Percentiles rank a stretch among this genome's conserved stretches.
phyloP scores from a whole-genome alignment of 2,113 vertebrate species.

The Elanus axillaris region DNA sequence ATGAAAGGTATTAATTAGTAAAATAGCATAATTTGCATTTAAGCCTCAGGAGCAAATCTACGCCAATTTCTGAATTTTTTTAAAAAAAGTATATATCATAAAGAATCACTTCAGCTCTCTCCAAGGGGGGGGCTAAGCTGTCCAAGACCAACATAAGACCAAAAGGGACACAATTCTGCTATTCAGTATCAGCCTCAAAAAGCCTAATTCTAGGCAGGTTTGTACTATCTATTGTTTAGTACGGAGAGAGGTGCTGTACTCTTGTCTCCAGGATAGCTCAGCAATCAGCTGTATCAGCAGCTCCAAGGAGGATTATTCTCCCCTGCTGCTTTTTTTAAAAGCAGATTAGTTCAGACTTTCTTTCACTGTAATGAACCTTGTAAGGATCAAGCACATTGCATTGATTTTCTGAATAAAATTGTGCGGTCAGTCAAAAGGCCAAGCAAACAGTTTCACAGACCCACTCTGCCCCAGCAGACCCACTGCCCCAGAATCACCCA shows the following conservation, averaged over 20 bases:
- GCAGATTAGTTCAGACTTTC: slow-evolving; percentile 75
- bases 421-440: slow-evolving; percentile 52
- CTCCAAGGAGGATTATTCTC: slow-evolving; percentile 36
- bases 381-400: slow-evolving; percentile 41
- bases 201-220: background rate
- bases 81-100: background rate
- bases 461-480: background rate
- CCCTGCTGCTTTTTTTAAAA: slow-evolving; percentile 51
- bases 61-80: background rate
- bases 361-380: slow-evolving; percentile 64
- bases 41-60: slow-evolving; percentile 5
- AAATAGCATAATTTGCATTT: slow-evolving; percentile 25
- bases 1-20: slow-evolving; percentile 26
- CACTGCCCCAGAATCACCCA: background rate
- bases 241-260: background rate
- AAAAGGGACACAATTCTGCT: background rate
- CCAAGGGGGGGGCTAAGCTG: background rate
- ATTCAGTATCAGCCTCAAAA: background rate
- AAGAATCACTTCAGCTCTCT: background rate
- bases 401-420: slow-evolving; percentile 50
- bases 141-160: background rate
- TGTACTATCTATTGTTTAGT: background rate
- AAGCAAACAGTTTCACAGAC: slow-evolving; percentile 67
- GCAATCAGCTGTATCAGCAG: slow-evolving; percentile 23
- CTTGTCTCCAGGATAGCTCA: background rate